Percentiles rank a stretch among this genome's conserved stretches.
Conservation (phyloP, 1,140 invertebrate species). For the Trinorchestia longiramus region DNA sequence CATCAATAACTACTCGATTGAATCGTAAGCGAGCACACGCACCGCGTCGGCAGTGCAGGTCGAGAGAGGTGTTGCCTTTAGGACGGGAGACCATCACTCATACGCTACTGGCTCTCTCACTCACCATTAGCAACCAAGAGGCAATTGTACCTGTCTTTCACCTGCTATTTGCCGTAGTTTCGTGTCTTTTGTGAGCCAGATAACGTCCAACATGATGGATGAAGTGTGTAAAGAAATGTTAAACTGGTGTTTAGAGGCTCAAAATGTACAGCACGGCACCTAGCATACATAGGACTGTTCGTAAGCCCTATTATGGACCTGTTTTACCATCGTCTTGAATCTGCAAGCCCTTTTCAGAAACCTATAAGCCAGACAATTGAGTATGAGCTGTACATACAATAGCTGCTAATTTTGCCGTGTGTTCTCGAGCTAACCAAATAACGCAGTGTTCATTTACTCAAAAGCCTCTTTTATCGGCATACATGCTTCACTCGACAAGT, state of each 20-base stretch:
- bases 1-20: background rate
- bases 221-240: slow-evolving; percentile 53
- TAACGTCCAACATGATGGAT: slow-evolving; percentile 44
- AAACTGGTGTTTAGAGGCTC: slow-evolving; percentile 38
- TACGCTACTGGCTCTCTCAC: slow-evolving; percentile 24
- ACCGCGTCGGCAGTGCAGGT: background rate
- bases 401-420: slow-evolving; percentile 6
- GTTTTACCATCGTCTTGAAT: background rate
- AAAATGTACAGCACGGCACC: background rate
- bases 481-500: background rate
- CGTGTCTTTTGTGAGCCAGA: slow-evolving; percentile 53
- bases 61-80: slow-evolving; percentile 14
- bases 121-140: slow-evolving; percentile 48
- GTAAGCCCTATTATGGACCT: background rate
- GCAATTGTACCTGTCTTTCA: slow-evolving; percentile 54
- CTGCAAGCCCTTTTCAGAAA: background rate
- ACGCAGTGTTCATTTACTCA: background rate
- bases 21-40: slow-evolving; percentile 5
- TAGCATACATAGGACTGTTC: background rate
- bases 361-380: background rate
- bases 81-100: slow-evolving; percentile 26
- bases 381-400: background rate
- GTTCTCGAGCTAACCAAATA: background rate
- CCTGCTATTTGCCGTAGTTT: slow-evolving; percentile 52
- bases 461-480: background rate